Evolutionary conservation across 1,140 invertebrate genomes (phyloP), one percentile per base, ranked within the genome.

Genomic region (Leptinotarsa defecta): DNA sequence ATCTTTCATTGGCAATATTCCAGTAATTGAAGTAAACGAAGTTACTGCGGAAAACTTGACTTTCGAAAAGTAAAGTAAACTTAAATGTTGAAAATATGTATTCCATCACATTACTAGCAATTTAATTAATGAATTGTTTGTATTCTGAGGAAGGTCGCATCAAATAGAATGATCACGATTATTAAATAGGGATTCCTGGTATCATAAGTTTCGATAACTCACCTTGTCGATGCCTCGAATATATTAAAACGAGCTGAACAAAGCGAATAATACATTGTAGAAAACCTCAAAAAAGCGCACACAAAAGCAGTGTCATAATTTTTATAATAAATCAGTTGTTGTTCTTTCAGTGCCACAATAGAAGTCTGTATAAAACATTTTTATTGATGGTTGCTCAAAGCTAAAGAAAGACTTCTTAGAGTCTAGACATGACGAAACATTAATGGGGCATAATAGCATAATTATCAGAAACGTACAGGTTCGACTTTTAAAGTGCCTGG

Each of bases 371-470:
- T 57, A 57, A 57, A 57, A 57, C 52, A 0, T 57, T 57, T 57
- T 57, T 57, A 57, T 57, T 57, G 52, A 57, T 19, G 52, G 52
- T 57, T 57, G 15, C 52, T 57, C 52, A 2, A 15, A 57, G 52
- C 52, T 19, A 13, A 57, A 57, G 52, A 57, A 57, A 57, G 15
- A 19, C 52, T 57, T 57, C 52, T 57, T 0, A 57, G 15, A n/a
- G 52, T 57, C 52, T 57, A 57, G 52, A 57, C 52, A 57, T 43
- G 34, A 43, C 34, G 11, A 43, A 57, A 57, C 52, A 57, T 57
- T 57, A 57, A 57, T 57, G 52, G 52, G n/a, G 52, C n/a, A 57
- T 57, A 57, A 57, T 57, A 19, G 52, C 52, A 57, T 57, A 57
- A 57, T 57, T n/a, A 57, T 15, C 4, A 57, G 52, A 57, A 57